These are phyloP conservation scores for Drosophila flavopinicola DNA, from an alignment of 2,888 invertebrate genomes.

Conservation along the genomic window DNA sequence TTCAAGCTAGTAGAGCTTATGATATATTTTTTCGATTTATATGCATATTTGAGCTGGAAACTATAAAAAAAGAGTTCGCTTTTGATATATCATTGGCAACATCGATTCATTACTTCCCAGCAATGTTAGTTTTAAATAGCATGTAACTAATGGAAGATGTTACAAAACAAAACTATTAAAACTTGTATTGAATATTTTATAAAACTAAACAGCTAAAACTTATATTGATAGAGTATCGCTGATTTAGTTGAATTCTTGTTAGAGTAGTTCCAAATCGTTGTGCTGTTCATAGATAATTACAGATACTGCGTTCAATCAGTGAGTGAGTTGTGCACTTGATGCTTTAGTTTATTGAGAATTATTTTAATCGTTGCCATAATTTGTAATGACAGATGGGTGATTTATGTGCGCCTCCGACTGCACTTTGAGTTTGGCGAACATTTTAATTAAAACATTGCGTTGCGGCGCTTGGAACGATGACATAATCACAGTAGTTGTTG, in stretches of 20 bases:
- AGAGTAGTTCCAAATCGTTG: neutral
- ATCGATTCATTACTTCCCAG: too few species aligned
- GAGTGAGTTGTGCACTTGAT: conserved; percentile 12
- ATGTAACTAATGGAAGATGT: too few species aligned
- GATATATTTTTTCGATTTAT: too few species aligned
- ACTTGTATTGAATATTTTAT: too few species aligned
- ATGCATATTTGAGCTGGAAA: too few species aligned
- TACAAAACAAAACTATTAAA: too few species aligned
- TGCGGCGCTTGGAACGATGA: conserved; percentile 43
- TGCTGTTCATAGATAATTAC: neutral
- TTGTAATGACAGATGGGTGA: conserved; percentile 46
- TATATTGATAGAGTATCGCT: too few species aligned
- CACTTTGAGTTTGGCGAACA: conserved; percentile 41
- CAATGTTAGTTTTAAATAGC: too few species aligned
- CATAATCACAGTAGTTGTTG: conserved; percentile 44
- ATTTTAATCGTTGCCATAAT: conserved; percentile 43
- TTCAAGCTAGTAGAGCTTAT: too few species aligned
- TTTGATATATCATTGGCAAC: too few species aligned
- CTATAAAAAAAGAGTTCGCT: too few species aligned
- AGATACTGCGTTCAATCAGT: conserved; percentile 1
- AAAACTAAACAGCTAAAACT: too few species aligned
- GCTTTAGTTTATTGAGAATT: conserved; percentile 33
- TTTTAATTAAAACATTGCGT: conserved; percentile 65
- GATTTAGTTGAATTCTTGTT: neutral
- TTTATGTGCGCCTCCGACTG: conserved; percentile 26